Base-by-base conservation (phyloP, 2,113 vertebrate genomes). In the Lucifuga dentata region DNA sequence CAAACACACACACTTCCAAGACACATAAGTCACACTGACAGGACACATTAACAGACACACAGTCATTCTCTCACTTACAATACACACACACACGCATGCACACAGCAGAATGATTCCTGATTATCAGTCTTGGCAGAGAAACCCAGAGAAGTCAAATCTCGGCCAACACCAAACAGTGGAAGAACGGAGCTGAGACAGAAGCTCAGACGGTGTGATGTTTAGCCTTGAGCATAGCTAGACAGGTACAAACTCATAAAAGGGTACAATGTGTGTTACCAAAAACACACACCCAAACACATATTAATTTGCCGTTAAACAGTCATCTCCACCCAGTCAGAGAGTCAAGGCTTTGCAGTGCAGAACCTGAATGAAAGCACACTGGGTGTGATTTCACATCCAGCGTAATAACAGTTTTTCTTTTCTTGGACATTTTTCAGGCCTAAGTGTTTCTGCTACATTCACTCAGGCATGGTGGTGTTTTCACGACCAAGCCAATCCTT, bases 121-220 rank as follows among this genome's bases (percentile, higher is more conserved):
- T 67, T 41, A 75, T 23, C n/a, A 3, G 19, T 19, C 45, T 53
- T 43, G 36, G 60, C 51, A 76, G 41, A 67, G 38, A 8, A 5
- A 68, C 43, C 11, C 1, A 39, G 33, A 45, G 26, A 33, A 64
- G 7, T 50, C 45, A 68, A 56, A 82, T 77, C 62, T 75, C 19
- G 3, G 48, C 24, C 17, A 68, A 75, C 72, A 53, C 49, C 59
- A 77, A 80, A 72, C 73, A 74, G 66, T 20, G 5, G 43, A 44
- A 17, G 48, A 62, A 65, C 10, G 23, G 10, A 62, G 55, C 38
- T n/a, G 26, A 33, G 11, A 32, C 39, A 24, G 35, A 48, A 15
- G 29, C 33, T 45, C 33, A 48, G 51, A 71, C 60, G 50, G 7
- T 9, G n/a, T 29, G 21, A 60, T 65, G 39, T 64, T 61, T 55